Percentiles rank a stretch among this genome's conserved stretches.
Evolutionary conservation across 2,888 invertebrate species (phyloP).

Genomic region (Sphaerophoria taeniata): DNA sequence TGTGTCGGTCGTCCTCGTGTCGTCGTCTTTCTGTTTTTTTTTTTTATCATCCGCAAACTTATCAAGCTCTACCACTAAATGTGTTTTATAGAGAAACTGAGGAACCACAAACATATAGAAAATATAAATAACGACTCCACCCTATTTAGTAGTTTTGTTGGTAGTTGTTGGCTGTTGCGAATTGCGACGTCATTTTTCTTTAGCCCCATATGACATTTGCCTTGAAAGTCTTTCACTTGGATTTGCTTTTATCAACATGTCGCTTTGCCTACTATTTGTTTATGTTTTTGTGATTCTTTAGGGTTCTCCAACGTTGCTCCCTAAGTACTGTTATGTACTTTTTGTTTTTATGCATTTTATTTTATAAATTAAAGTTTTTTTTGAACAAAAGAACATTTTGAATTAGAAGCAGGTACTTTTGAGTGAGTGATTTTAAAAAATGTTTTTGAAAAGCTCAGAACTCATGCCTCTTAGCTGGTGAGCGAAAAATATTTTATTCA

Average conservation of each 20-base stretch:
- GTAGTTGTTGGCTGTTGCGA: constrained; percentile 15
- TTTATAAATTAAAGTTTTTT: not conserved
- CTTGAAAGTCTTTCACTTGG: constrained; percentile 58
- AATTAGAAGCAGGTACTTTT: not conserved
- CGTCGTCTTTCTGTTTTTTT: constrained; percentile 34
- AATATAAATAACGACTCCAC: constrained; percentile 12
- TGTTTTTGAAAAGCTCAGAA: no score
- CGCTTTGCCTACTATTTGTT: constrained; percentile 1
- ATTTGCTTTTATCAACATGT: not conserved
- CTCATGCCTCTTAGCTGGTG: not conserved
- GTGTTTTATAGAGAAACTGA: no score
- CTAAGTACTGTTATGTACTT: not conserved
- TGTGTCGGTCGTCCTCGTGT: no score
- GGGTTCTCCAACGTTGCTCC: not conserved
- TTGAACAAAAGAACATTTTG: not conserved
- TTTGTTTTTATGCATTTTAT: not conserved
- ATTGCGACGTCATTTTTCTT: constrained; percentile 45
- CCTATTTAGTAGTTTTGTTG: not conserved
- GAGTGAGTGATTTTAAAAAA: not conserved
- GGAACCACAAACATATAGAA: not conserved
- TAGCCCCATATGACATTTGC: constrained; percentile 54
- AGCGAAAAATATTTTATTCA: constrained; percentile 3
- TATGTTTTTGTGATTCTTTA: not conserved
- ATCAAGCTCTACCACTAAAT: constrained; percentile 4
- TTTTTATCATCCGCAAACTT: not conserved